Base-by-base conservation (phyloP, 2,888 invertebrate species). In the Volucella inflata region DNA sequence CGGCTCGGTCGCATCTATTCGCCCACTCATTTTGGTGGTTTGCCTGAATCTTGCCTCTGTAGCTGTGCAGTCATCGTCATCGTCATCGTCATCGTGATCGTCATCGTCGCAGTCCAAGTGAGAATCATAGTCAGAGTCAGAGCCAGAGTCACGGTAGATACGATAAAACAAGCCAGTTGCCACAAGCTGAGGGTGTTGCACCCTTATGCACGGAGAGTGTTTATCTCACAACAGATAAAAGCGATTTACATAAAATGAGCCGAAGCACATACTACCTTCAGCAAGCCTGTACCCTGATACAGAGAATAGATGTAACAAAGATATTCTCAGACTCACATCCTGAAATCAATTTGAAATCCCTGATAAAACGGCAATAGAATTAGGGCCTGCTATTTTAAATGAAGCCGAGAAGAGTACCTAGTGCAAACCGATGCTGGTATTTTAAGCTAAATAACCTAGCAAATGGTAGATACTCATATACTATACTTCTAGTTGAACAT, bases 161-260 rank as follows among this genome's bases (percentile, higher is more conserved):
- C 30, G 0, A 30, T 62, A 62, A 44, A 60, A 72, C 16, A 42
- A 42, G 40, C 8, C 12, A 2, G 9, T 12, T 57, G 16, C 50
- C 50, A 38, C 9, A 40, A 62, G 68, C 57, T 12, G 16, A 64
- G 42, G 51, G 60, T 46, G 64, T 85, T 71, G 65, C 60, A 71
- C 65, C 50, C 57, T 85, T 67, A 75, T 60, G 60, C 75, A 71
- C 51, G 38, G 60, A 70, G 65, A 70, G 59, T 70, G 76, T 76
- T 72, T 80, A 85, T 80, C 80, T 76, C 76, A 67, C 50, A 57
- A 46, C 59, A 75, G 80, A 80, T 85, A 80, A 80, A 75, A 67
- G 70, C 65, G 80, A 84, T 80, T 84, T 84, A 76, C 84, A 80
- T 85, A 80, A 85, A 79, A 57, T 59, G 50, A 70, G 75, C 74